Percentiles rank a stretch among this genome's conserved stretches.
Conservation (phyloP, 2,797 vertebrate species). For the Sphenopsis melanotis region DNA sequence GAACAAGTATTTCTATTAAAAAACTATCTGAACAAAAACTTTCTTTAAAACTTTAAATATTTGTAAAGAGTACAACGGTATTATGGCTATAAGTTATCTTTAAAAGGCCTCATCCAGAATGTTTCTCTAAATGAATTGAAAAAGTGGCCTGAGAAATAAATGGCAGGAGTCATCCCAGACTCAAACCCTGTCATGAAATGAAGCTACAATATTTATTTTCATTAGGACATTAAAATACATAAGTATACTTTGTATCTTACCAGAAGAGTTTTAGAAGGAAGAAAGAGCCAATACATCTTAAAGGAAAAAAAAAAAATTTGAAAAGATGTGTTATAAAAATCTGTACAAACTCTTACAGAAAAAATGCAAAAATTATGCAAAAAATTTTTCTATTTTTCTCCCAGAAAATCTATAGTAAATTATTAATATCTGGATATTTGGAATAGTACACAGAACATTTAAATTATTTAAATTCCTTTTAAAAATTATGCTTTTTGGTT, state of each 20-base stretch:
- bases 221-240: background rate
- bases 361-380: background rate
- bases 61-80: background rate
- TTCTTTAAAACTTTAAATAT: background rate
- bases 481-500: background rate
- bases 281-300: background rate
- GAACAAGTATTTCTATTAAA: background rate
- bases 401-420: background rate
- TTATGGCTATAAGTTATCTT: background rate
- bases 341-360: background rate
- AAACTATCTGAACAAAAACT: background rate
- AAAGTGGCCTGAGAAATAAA: background rate
- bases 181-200: background rate
- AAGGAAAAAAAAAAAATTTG: background rate
- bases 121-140: background rate
- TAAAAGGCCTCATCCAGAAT: background rate
- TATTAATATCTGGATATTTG: background rate
- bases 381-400: background rate
- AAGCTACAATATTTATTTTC: background rate
- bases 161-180: background rate
- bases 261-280: background rate
- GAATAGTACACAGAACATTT: background rate
- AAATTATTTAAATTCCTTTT: background rate
- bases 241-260: background rate
- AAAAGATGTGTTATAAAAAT: background rate